Evolutionary conservation across 2,797 vertebrate species (phyloP).

Genomic region (Acipenser ruthenus): DNA sequence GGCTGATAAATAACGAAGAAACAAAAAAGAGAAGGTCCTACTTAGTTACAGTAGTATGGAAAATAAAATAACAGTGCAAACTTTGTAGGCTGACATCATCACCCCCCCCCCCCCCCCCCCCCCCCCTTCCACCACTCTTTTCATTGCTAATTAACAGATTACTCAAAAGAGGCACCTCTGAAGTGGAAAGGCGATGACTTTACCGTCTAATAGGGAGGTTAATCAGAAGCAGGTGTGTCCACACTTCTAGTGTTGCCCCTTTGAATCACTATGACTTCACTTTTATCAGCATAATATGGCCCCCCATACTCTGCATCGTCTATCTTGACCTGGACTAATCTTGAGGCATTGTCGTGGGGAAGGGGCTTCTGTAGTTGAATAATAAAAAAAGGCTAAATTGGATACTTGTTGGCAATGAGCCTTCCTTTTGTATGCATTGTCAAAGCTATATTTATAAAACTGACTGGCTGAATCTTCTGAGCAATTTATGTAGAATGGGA

Average conservation of each 20-base stretch:
- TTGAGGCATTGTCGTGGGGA: constrained; percentile 33
- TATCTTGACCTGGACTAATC: constrained; percentile 36
- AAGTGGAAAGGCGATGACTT: constrained; percentile 72
- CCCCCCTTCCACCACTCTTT: constrained; percentile 8
- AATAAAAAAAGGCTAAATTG: constrained; percentile 38
- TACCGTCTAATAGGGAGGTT: constrained; percentile 58
- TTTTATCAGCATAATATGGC: constrained; percentile 45
- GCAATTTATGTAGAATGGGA: constrained; percentile 40
- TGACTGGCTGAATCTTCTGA: constrained; percentile 45
- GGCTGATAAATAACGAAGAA: constrained; percentile 16
- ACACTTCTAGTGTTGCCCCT: constrained; percentile 58
- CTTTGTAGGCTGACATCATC: constrained; percentile 15
- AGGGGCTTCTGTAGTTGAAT: constrained; percentile 26
- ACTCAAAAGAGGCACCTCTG: constrained; percentile 63
- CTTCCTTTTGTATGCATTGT: constrained; percentile 43
- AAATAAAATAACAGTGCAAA: constrained; percentile 27
- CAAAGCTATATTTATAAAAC: constrained; percentile 57
- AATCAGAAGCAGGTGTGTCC: constrained; percentile 67
- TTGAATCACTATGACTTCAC: constrained; percentile 47
- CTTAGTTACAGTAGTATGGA: constrained; percentile 24
- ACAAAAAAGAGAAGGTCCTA: constrained; percentile 24
- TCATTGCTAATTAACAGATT: constrained; percentile 77
- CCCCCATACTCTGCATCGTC: constrained; percentile 11
- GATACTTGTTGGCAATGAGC: constrained; percentile 48
- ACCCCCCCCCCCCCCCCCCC: neutral